Conservation (phyloP, 1,140 invertebrate genomes). For the Callitettix versicolor region DNA sequence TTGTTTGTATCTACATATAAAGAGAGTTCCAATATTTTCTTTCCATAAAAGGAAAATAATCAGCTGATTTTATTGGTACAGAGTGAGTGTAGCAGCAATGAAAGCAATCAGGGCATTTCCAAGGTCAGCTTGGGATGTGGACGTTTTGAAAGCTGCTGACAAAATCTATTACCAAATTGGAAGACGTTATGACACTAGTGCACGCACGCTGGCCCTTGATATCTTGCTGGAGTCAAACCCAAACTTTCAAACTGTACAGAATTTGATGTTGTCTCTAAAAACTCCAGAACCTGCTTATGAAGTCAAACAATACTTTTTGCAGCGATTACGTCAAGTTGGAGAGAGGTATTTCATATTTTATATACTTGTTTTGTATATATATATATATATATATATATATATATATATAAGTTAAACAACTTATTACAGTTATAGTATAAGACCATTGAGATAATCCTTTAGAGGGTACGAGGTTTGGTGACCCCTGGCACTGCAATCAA, state of each 20-base stretch:
- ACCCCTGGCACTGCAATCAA: too few relatives aligned
- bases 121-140: constrained; percentile 33
- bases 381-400: background rate
- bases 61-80: constrained; percentile 4
- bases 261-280: constrained; percentile 43
- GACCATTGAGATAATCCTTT: too few relatives aligned
- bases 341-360: constrained; percentile 30
- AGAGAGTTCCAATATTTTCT: background rate
- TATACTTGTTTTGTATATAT: background rate
- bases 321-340: constrained; percentile 48
- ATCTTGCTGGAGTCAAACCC: constrained; percentile 51
- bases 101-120: constrained; percentile 49
- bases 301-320: constrained; percentile 53
- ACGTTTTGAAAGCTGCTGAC: constrained; percentile 38
- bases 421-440: background rate
- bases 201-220: constrained; percentile 58
- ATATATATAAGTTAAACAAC: background rate
- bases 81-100: constrained; percentile 48
- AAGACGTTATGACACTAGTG: constrained; percentile 54
- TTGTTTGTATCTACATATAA: background rate
- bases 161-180: constrained; percentile 53
- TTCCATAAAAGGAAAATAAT: background rate
- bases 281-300: constrained; percentile 46
- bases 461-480: too few relatives aligned
- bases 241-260: constrained; percentile 38